A percentile compares a stretch with the other conserved stretches of the same genome.
Evolutionary conservation across 2,888 invertebrate genomes (phyloP).

Genomic region (Tillus elongatus): DNA sequence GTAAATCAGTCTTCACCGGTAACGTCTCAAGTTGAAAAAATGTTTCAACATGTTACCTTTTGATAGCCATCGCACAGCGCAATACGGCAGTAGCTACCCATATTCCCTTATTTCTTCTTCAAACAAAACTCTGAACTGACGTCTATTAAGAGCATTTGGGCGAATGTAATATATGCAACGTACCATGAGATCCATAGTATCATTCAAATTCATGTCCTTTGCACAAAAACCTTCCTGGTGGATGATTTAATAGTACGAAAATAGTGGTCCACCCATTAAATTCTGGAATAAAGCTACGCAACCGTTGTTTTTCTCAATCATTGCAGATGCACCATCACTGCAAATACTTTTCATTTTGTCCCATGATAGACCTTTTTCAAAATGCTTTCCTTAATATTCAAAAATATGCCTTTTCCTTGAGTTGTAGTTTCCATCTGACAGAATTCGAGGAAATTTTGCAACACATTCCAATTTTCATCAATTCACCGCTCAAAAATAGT

Average conservation of each 20-base stretch:
- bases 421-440: constrained; percentile 7
- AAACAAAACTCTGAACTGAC: constrained; percentile 10
- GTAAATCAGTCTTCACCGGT: constrained; percentile 13
- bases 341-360: no score
- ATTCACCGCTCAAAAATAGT: constrained; percentile 17
- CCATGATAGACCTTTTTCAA: constrained; percentile 4
- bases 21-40: constrained; percentile 11
- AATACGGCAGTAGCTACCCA: constrained; percentile 11
- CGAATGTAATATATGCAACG: constrained; percentile 12
- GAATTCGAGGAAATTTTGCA: constrained; percentile 4
- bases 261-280: constrained; percentile 14
- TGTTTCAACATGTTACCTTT: constrained; percentile 16
- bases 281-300: constrained; percentile 18
- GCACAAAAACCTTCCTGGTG: constrained; percentile 14
- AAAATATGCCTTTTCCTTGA: neutral
- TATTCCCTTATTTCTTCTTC: constrained; percentile 13
- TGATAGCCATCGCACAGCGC: constrained; percentile 16
- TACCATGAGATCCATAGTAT: constrained; percentile 6
- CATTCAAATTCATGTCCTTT: constrained; percentile 9
- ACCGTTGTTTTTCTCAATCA: constrained; percentile 16
- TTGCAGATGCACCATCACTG: constrained; percentile 18
- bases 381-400: neutral
- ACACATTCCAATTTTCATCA: constrained; percentile 14
- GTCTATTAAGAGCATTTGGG: constrained; percentile 14
- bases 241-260: constrained; percentile 14